Evolutionary conservation across 1,140 invertebrate genomes (phyloP), one percentile per base, ranked within the genome.

Genomic region (Euura lappo): DNA sequence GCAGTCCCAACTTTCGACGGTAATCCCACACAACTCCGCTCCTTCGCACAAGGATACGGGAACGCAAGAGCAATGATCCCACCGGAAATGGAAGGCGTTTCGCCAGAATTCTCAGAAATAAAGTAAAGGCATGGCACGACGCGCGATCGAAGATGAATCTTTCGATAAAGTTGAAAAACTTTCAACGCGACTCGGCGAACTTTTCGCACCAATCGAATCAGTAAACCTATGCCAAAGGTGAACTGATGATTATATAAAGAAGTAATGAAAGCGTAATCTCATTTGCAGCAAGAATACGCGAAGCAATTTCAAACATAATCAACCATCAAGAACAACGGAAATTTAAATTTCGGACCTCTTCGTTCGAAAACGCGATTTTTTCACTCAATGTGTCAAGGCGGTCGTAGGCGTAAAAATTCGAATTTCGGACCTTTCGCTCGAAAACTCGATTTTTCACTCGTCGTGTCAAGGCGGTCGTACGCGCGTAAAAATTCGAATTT

Each of bases 1-100:
- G 73, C 68, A 6, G 71, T 74, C 45, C 65, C 43, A 5, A n/a
- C 47, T 69, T 76, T 65, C 44, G 72, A 74, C 60, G 68, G 75
- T 1, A 64, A 13, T 42, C 70, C 72, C 65, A 70, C 74, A 8
- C 46, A 72, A 1, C 11, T 76, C 2, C 8, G 47, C 1, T 43
- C 68, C 45, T 76, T 76, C 65, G 42, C 74, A 13, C 68, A 71
- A 11, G 64, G 71, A 42, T 76, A 69, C 69, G 42, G 72, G n/a
- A 69, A 76, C 67, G 75, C 73, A 10, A 43, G 68, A 6, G 45
- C 45, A 65, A 72, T 72, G 71, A 43, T 76, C 1, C 73, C 71
- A 3, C 43, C 2, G 43, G 44, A 47, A 8, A 71, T 44, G 2
- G 75, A 74, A 51, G 1, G 6, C 8, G 67, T 70, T 66, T 44